A percentile compares a stretch with the other conserved stretches of the same genome.
Conservation (phyloP, 2,888 invertebrate genomes). For the Andrena fulva region DNA sequence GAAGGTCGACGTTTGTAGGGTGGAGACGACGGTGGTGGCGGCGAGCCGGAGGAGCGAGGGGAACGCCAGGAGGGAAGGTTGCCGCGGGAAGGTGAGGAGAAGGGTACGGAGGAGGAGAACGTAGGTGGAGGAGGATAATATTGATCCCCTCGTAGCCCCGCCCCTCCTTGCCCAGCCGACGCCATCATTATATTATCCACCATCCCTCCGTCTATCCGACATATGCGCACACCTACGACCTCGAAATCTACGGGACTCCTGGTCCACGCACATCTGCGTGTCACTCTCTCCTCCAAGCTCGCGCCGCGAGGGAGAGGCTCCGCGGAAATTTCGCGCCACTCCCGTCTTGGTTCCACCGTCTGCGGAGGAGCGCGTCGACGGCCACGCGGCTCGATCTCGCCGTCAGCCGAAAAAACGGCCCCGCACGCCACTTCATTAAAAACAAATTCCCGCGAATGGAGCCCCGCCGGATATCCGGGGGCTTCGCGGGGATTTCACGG, state of each 20-base stretch:
- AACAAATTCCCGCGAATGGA: slow-evolving; percentile 85
- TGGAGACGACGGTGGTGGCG: slow-evolving; percentile 62
- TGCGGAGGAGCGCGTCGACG: slow-evolving; percentile 9
- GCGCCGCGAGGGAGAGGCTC: slow-evolving; percentile 1
- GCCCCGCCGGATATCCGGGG: slow-evolving; percentile 84
- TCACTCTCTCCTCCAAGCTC: slow-evolving; percentile 29
- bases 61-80: slow-evolving; percentile 58
- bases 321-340: slow-evolving; percentile 1
- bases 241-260: slow-evolving; percentile 64
- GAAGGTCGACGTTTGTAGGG: slow-evolving; percentile 64
- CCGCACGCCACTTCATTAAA: slow-evolving; percentile 85
- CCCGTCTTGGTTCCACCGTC: background rate
- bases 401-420: slow-evolving; percentile 35
- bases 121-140: slow-evolving; percentile 84
- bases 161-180: slow-evolving; percentile 83
- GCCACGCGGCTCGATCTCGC: slow-evolving; percentile 11
- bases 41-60: slow-evolving; percentile 58
- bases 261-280: slow-evolving; percentile 56
- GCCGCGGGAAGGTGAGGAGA: slow-evolving; percentile 57
- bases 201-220: slow-evolving; percentile 82
- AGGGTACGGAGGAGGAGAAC: slow-evolving; percentile 67
- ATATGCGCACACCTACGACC: slow-evolving; percentile 74
- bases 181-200: slow-evolving; percentile 85
- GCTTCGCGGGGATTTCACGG: slow-evolving; percentile 84
- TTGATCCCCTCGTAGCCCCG: slow-evolving; percentile 85